Percentiles rank a stretch among this genome's conserved stretches.
These are phyloP conservation scores for Takifugu ocellatus DNA, from an alignment of 2,797 vertebrate genomes.

Conservation along the genomic window DNA sequence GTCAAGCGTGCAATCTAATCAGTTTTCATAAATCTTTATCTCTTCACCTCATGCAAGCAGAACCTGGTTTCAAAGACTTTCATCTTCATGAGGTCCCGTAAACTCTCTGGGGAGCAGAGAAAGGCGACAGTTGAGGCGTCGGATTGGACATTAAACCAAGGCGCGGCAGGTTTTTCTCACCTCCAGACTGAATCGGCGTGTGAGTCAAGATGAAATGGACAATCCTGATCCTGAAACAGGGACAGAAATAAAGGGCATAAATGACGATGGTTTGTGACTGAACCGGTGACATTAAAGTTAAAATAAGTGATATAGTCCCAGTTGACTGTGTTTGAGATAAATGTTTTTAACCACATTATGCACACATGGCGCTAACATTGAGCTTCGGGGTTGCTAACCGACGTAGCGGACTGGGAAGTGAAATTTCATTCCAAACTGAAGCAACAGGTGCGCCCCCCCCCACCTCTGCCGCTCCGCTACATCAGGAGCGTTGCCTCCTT, in stretches of 20 bases:
- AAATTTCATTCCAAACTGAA: no score
- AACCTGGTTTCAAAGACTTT: constrained; percentile 84
- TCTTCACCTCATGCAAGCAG: constrained; percentile 85
- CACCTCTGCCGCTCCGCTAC: no score
- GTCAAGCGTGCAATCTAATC: background rate
- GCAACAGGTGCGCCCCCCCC: no score
- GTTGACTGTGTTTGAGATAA: no score
- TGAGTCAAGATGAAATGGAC: constrained; percentile 83
- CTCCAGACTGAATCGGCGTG: constrained; percentile 61
- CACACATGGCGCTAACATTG: no score
- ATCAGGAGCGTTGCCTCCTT: no score
- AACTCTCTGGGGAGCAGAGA: constrained; percentile 69
- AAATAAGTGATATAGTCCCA: no score
- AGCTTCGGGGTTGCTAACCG: no score
- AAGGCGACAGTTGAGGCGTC: background rate
- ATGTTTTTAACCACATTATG: no score
- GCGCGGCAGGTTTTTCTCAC: constrained; percentile 30
- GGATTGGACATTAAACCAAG: background rate
- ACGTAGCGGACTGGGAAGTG: no score
- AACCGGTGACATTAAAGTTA: no score
- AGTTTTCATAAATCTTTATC: background rate
- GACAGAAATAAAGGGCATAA: background rate
- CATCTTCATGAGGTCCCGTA: constrained; percentile 73
- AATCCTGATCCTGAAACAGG: constrained; percentile 84
- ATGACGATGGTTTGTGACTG: no score